phyloP scores from a whole-genome alignment of 2,797 vertebrate species.

The Hephaestus fuliginosus region DNA sequence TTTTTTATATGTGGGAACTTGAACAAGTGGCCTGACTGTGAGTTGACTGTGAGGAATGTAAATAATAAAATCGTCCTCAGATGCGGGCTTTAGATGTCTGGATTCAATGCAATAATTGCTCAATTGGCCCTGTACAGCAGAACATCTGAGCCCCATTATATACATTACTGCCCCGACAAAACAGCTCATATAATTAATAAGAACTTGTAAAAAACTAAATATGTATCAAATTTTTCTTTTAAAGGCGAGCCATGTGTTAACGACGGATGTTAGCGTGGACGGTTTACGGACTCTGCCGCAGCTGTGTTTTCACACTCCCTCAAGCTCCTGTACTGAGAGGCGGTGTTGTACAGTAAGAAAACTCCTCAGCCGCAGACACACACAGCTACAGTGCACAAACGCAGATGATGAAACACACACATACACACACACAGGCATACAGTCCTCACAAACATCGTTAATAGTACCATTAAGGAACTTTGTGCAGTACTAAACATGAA shows the following conservation, averaged over 20 bases:
- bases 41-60: not conserved
- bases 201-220: slow-evolving; percentile 58
- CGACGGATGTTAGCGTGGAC: slow-evolving; percentile 38
- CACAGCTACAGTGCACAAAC: slow-evolving; percentile 24
- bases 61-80: slow-evolving; percentile 30
- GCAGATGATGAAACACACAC: slow-evolving; percentile 22
- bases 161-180: slow-evolving; percentile 53
- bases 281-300: slow-evolving; percentile 44
- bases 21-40: not conserved
- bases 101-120: slow-evolving; percentile 34
- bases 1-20: not conserved
- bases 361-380: slow-evolving; percentile 15
- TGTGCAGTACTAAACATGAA: slow-evolving; percentile 68
- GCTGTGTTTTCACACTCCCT: slow-evolving; percentile 57
- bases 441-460: slow-evolving; percentile 52
- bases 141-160: slow-evolving; percentile 60
- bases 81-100: slow-evolving; percentile 27
- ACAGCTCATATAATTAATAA: slow-evolving; percentile 66
- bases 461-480: slow-evolving; percentile 72
- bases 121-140: slow-evolving; percentile 9
- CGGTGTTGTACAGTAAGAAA: slow-evolving; percentile 26
- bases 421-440: slow-evolving; percentile 19
- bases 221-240: slow-evolving; percentile 61
- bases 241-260: slow-evolving; percentile 62
- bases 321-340: slow-evolving; percentile 32